Conservation (phyloP, 2,888 invertebrate genomes). For the Helleia helle region DNA sequence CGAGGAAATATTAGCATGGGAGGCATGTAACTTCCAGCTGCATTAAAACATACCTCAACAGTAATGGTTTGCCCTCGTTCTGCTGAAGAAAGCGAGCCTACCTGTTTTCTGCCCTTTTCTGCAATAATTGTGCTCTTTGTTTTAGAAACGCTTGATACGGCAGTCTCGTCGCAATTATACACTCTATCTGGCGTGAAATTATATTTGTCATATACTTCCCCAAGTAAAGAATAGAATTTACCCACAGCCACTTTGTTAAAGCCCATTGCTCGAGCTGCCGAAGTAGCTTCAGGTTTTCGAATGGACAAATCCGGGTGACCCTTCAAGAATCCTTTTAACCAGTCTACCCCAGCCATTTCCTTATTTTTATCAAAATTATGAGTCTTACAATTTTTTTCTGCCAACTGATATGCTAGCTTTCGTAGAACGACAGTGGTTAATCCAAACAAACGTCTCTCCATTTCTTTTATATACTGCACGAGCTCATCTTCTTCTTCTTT, state of each 20-base stretch:
- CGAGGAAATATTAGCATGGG: conserved; percentile 29
- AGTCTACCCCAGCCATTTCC: conserved; percentile 19
- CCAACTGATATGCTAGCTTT: conserved; percentile 21
- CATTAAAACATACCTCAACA: conserved; percentile 25
- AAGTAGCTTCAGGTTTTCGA: conserved; percentile 21
- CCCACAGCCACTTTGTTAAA: conserved; percentile 29
- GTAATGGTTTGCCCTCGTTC: conserved; percentile 26
- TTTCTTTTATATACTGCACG: conserved; percentile 21
- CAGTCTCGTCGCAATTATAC: conserved; percentile 30
- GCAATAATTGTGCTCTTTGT: conserved; percentile 23
- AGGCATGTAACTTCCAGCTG: conserved; percentile 27
- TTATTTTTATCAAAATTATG: conserved; percentile 20
- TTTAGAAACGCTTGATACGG: conserved; percentile 26
- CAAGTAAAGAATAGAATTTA: conserved; percentile 21
- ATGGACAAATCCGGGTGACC: conserved; percentile 20
- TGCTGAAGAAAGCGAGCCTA: conserved; percentile 24
- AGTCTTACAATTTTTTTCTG: conserved; percentile 19
- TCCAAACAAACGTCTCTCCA: conserved; percentile 23
- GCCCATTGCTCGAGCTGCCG: conserved; percentile 27
- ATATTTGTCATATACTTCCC: conserved; percentile 20
- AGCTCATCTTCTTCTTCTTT: conserved; percentile 22
- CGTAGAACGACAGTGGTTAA: conserved; percentile 19
- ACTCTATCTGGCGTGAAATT: conserved; percentile 26
- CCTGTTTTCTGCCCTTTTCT: conserved; percentile 25
- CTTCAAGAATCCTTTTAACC: conserved; percentile 20